Base-by-base conservation (phyloP, 2,797 vertebrate species). In the Oreonectes daqikongensis region DNA sequence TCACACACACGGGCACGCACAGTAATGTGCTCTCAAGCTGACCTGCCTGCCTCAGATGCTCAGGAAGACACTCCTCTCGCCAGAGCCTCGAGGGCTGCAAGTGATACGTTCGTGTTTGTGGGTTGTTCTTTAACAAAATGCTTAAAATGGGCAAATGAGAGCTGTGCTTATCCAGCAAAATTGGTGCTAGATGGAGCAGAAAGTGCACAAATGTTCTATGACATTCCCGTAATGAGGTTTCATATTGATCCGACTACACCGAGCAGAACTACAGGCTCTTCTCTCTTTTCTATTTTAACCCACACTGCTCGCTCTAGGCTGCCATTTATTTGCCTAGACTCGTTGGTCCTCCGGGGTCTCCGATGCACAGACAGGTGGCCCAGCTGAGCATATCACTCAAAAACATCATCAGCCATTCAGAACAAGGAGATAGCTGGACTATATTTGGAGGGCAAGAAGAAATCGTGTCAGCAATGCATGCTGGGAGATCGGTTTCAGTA, bases 161-260 rank as follows among this genome's bases (percentile, higher is more conserved):
- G 89, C 86, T 87, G 89, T 92, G 93, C 93, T 94, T 94, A 94
- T 93, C 91, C 91, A 91, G 91, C 93, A 94, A 92, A 93, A 94
- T 92, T 93, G 93, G 92, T 93, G 92, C 92, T 93, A 93, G 92
- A 93, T 93, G 92, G 93, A 93, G 92, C 93, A 93, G 93, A 93
- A 93, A 94, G 93, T 91, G 93, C 93, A 93, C 93, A 94, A 92
- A 93, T 93, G 91, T 93, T 91, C 92, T 92, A 93, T 93, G 93
- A 93, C 93, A 94, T 91, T 89, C 88, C 89, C 89, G 90, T 94
- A 93, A 94, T 93, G 93, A 94, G 92, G 92, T 94, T 94, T 93
- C 93, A 93, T 94, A 94, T 91, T 93, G 92, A 93, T 92, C 92
- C 87, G 88, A 88, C 88, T 89, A 86, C 89, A 85, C 82, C 79